These are phyloP conservation scores for Parasteatoda tepidariorum DNA, from an alignment of 1,140 invertebrate species.

Conservation along the genomic window DNA sequence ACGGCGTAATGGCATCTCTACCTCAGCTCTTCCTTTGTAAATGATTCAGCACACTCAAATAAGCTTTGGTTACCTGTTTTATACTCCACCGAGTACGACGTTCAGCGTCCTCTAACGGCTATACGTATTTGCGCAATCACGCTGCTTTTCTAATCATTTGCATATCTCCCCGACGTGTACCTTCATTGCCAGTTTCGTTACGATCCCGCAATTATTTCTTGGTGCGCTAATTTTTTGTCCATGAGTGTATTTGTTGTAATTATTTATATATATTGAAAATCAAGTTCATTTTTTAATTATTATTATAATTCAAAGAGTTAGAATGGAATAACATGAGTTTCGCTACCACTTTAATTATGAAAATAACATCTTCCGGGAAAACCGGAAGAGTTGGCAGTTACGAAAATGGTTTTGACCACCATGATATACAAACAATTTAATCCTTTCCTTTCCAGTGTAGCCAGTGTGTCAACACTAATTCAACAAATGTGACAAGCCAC, in stretches of 20 bases:
- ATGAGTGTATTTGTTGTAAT: background rate
- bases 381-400: no score
- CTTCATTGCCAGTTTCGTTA: background rate
- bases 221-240: background rate
- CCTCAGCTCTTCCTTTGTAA: background rate
- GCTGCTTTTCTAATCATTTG: constrained; percentile 16
- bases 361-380: no score
- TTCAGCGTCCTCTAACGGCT: background rate
- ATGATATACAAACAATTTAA: no score
- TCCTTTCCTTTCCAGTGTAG: no score
- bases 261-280: no score
- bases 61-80: background rate
- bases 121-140: background rate
- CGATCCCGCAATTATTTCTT: background rate
- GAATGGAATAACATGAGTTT: no score
- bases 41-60: background rate
- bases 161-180: constrained; percentile 6
- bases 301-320: no score
- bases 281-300: no score
- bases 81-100: background rate
- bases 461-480: no score
- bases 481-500: no score
- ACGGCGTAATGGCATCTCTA: background rate
- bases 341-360: no score
- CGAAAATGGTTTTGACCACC: no score